These are phyloP conservation scores for Saccopteryx bilineata DNA, from an alignment of 2,113 vertebrate species.

Conservation along the genomic window DNA sequence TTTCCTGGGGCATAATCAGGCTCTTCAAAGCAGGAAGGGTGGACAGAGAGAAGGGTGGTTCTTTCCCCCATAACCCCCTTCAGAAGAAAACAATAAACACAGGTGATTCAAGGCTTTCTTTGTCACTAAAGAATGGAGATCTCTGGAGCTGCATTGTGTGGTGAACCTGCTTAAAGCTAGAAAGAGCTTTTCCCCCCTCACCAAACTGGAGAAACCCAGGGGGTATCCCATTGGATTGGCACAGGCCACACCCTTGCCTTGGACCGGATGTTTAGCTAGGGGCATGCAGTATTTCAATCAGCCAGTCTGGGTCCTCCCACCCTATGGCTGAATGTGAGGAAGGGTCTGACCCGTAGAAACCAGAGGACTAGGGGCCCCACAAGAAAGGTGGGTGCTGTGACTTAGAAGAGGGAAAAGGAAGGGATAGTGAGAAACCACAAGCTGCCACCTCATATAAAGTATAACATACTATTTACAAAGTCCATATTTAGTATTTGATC, in stretches of 20 bases:
- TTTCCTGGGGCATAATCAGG: not conserved
- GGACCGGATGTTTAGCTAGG: not conserved
- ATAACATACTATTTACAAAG: conserved; percentile 8
- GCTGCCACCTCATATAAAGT: not conserved
- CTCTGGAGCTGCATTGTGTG: not conserved
- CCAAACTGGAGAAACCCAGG: not conserved
- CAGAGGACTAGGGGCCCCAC: not conserved
- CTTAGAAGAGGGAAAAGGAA: not conserved
- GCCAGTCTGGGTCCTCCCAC: not conserved
- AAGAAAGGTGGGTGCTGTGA: not conserved
- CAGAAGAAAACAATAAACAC: not conserved
- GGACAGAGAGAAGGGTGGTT: not conserved
- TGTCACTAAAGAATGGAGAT: not conserved
- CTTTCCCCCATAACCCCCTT: not conserved
- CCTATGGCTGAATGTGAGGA: not conserved
- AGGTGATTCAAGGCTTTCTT: not conserved
- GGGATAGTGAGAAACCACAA: not conserved
- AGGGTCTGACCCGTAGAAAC: not conserved
- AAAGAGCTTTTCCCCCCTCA: not conserved
- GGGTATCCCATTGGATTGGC: not conserved
- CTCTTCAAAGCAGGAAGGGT: not conserved
- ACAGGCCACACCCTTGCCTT: not conserved
- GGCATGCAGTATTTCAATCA: not conserved
- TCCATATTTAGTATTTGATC: not conserved
- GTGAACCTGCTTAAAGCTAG: not conserved